phyloP scores from a whole-genome alignment of 2,113 vertebrate species.

The Gracilinanus agilis region DNA sequence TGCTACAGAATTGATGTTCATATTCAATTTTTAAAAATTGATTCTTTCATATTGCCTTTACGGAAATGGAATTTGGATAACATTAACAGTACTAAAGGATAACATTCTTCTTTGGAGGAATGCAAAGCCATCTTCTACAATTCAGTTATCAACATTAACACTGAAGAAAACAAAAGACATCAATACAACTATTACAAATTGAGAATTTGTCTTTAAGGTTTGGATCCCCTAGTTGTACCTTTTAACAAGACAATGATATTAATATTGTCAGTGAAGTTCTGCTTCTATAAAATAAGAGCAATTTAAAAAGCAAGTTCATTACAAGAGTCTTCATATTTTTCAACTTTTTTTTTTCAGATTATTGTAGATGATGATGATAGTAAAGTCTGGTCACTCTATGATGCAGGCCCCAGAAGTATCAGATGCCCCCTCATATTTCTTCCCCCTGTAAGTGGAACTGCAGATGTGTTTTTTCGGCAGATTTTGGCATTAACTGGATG shows the following conservation, averaged over 20 bases:
- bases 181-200: not conserved
- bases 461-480: slow-evolving; percentile 98
- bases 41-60: not conserved
- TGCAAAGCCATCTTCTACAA: slow-evolving; percentile 16
- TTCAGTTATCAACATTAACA: not conserved
- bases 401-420: slow-evolving; percentile 95
- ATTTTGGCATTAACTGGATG: slow-evolving; percentile 95
- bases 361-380: slow-evolving; percentile 99
- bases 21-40: slow-evolving; percentile 1
- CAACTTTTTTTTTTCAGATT: slow-evolving; percentile 85
- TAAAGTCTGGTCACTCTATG: slow-evolving; percentile 98
- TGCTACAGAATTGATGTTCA: not conserved
- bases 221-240: not conserved
- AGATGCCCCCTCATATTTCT: slow-evolving; percentile 97
- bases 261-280: not conserved
- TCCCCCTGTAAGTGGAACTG: slow-evolving; percentile 97
- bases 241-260: not conserved
- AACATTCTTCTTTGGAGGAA: slow-evolving; percentile 22
- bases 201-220: not conserved
- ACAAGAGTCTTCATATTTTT: not conserved
- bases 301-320: not conserved
- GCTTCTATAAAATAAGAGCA: not conserved
- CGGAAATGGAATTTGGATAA: slow-evolving; percentile 17
- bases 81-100: not conserved
- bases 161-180: slow-evolving; percentile 43